Percentiles rank a stretch among this genome's conserved stretches.
These are phyloP conservation scores for Melolontha melolontha DNA, from an alignment of 2,888 invertebrate species.

Conservation along the genomic window DNA sequence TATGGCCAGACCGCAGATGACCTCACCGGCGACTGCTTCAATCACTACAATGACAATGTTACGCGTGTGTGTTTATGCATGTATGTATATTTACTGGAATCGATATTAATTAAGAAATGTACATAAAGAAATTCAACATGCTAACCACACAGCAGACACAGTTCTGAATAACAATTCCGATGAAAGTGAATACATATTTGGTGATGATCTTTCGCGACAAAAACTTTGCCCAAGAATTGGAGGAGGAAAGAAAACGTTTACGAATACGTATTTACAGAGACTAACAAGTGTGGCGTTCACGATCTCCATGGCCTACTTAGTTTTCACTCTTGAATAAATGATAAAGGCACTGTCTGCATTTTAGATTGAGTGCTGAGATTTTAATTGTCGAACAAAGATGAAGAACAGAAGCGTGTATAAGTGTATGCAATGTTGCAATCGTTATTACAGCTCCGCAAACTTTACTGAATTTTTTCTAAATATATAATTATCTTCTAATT, in stretches of 20 bases:
- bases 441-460: too few relatives aligned
- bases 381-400: background rate
- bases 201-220: conserved; percentile 37
- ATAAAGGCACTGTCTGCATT: conserved; percentile 1
- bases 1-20: conserved; percentile 35
- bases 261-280: too few relatives aligned
- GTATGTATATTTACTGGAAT: background rate
- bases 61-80: background rate
- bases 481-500: too few relatives aligned
- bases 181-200: conserved; percentile 38
- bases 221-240: background rate
- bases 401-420: too few relatives aligned
- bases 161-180: conserved; percentile 10
- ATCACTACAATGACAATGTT: conserved; percentile 22
- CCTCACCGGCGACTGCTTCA: conserved; percentile 22
- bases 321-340: conserved; percentile 7
- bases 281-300: background rate
- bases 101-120: too few relatives aligned
- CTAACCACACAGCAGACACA: conserved; percentile 13
- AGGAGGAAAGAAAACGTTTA: background rate
- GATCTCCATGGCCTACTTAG: conserved; percentile 1
- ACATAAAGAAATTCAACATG: conserved; percentile 1
- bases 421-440: too few relatives aligned
- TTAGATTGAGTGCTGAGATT: conserved; percentile 3
- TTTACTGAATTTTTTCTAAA: too few relatives aligned